Evolutionary conservation across 2,113 vertebrate species (phyloP).

Genomic region (Coturnix japonica): DNA sequence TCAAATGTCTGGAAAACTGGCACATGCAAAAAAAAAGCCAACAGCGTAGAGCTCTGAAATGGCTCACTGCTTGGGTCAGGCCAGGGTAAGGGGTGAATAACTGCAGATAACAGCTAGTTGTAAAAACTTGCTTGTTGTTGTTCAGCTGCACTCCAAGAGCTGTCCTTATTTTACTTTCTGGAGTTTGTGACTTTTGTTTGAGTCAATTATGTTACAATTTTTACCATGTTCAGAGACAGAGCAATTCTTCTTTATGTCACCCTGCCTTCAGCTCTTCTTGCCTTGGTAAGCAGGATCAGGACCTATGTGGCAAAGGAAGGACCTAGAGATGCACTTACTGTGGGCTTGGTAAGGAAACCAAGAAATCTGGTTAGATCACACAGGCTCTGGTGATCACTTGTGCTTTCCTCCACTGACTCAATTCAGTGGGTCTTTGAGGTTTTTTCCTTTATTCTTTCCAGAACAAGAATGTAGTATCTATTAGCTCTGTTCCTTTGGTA

Average conservation of each 20-base stretch:
- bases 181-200: constrained; percentile 5
- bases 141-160: background rate
- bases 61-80: background rate
- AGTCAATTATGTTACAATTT: constrained; percentile 31
- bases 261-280: background rate
- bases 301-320: background rate
- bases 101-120: background rate
- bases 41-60: background rate
- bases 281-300: background rate
- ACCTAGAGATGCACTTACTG: background rate
- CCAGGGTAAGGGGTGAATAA: background rate
- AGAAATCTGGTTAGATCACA: background rate
- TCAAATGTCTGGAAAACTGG: background rate
- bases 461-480: background rate
- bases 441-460: background rate
- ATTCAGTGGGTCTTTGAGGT: background rate
- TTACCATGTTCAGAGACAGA: background rate
- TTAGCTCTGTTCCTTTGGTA: background rate
- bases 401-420: background rate
- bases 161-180: background rate
- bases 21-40: background rate
- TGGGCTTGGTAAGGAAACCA: background rate
- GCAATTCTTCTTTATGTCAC: background rate
- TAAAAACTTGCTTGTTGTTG: background rate
- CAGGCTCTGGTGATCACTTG: background rate